A percentile compares a stretch with the other conserved stretches of the same genome.
These are phyloP conservation scores for Myotis brandtii DNA, from an alignment of 2,113 vertebrate genomes.

Conservation along the genomic window DNA sequence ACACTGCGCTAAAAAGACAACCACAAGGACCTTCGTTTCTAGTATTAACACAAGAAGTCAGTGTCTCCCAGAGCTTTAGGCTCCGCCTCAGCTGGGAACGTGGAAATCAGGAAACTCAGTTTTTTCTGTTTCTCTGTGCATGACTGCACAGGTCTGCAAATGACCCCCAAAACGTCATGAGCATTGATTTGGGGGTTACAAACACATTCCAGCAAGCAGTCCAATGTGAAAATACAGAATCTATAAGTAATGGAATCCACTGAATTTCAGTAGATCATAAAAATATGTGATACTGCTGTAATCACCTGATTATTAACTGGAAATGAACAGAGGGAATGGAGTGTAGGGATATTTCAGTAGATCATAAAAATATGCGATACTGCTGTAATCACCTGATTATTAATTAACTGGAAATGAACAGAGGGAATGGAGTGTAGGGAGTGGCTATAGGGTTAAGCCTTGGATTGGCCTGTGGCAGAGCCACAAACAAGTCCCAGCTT, in stretches of 20 bases:
- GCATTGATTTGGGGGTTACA: not conserved
- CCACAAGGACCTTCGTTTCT: not conserved
- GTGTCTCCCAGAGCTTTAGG: accelerated
- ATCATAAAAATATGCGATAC: not conserved
- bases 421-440: too few relatives aligned
- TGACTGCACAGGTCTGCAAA: not conserved
- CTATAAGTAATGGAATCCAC: not conserved
- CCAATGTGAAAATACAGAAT: not conserved
- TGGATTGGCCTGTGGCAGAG: too few relatives aligned
- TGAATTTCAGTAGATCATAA: not conserved
- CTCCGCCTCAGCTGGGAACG: not conserved
- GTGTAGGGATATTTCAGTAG: not conserved
- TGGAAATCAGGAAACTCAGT: not conserved
- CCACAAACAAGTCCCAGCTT: too few relatives aligned
- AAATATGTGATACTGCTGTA: not conserved
- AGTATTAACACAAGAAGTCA: not conserved
- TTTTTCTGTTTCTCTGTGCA: not conserved
- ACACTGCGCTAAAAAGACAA: not conserved
- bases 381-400: too few relatives aligned
- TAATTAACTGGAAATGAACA: too few relatives aligned
- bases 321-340: too few relatives aligned
- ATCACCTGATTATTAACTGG: too few relatives aligned
- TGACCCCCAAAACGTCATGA: not conserved
- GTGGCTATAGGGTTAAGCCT: too few relatives aligned
- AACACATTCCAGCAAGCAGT: not conserved